phyloP scores from a whole-genome alignment of 2,113 vertebrate genomes.

The Clarias gariepinus region DNA sequence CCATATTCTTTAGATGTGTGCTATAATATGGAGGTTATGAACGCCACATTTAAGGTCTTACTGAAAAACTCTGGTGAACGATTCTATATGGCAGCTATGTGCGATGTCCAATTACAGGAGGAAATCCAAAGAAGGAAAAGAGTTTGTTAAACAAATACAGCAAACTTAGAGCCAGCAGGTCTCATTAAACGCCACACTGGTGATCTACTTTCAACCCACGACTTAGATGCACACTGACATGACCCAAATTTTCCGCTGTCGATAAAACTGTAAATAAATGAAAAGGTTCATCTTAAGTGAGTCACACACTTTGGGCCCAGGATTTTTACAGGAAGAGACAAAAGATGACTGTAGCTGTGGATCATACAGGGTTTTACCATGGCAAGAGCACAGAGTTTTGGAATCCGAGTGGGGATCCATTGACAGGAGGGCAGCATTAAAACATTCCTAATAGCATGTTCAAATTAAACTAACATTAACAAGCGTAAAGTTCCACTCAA shows the following conservation, averaged over 20 bases:
- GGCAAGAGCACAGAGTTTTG: conserved; percentile 28
- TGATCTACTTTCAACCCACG: background rate
- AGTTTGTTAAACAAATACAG: conserved; percentile 32
- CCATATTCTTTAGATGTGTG: background rate
- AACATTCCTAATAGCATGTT: conserved; percentile 33
- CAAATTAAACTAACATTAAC: conserved; percentile 47
- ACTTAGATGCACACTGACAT: conserved; percentile 52
- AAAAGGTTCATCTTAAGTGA: conserved; percentile 59
- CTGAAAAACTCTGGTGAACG: background rate
- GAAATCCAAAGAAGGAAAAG: conserved; percentile 4
- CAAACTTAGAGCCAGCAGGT: conserved; percentile 46
- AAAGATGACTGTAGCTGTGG: conserved; percentile 48
- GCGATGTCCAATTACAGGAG: background rate
- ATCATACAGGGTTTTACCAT: conserved; percentile 35
- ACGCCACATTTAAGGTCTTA: background rate
- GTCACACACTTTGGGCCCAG: conserved; percentile 55
- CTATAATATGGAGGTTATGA: background rate
- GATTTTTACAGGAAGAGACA: conserved; percentile 49
- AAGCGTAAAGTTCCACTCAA: conserved; percentile 24
- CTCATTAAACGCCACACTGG: conserved; percentile 58
- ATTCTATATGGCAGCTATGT: background rate
- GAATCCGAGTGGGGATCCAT: background rate
- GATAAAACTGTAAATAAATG: conserved; percentile 61
- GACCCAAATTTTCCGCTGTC: conserved; percentile 67
- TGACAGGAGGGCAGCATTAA: conserved; percentile 17